Evolutionary conservation across 2,888 invertebrate genomes (phyloP), one percentile per base, ranked within the genome.

Genomic region (Sylvicola cinctus): DNA sequence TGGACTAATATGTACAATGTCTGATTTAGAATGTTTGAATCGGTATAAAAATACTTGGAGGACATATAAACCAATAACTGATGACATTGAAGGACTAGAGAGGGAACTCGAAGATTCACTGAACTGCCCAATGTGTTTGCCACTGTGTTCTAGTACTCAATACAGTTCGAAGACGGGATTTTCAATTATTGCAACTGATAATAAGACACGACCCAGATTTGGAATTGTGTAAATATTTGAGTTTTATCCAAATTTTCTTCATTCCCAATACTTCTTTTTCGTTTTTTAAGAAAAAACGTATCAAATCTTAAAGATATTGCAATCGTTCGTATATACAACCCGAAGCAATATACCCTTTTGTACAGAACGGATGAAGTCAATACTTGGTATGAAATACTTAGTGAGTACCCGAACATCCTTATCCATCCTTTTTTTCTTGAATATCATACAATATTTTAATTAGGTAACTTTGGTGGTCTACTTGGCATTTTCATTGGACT

Each of bases 401-500:
- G 68, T 68, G 51, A 63, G 64, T 54, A 39, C 28, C 36, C 31
- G n/a, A 33, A 5, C 8, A 4, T 7, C 17, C 28, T 30, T 23
- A 29, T 6, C 5, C 29, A 17, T 25, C 10, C 4, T 33, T 25
- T 27, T 29, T 6, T 17, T 15, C 33, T 13, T 16, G 8, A 29
- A 16, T 13, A n/a, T n/a, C n/a, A n/a, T 14, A 12, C 31, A 12
- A 23, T 20, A 28, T 28, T n/a, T 32, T 27, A 34, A 57, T 29
- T 55, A 71, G 70, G 69, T 49, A 65, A 61, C 42, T 55, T 68
- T 38, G 69, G 70, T 4, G 68, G 70, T 10, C 57, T 65, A 33
- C 58, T 63, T 32, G 65, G 68, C 3, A 52, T 70, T 34, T 54
- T 67, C 29, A 50, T 70, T 38, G 70, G 70, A 26, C 58, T 67